These are phyloP conservation scores for Climacteris rufus DNA, from an alignment of 2,113 vertebrate species.

Conservation along the genomic window DNA sequence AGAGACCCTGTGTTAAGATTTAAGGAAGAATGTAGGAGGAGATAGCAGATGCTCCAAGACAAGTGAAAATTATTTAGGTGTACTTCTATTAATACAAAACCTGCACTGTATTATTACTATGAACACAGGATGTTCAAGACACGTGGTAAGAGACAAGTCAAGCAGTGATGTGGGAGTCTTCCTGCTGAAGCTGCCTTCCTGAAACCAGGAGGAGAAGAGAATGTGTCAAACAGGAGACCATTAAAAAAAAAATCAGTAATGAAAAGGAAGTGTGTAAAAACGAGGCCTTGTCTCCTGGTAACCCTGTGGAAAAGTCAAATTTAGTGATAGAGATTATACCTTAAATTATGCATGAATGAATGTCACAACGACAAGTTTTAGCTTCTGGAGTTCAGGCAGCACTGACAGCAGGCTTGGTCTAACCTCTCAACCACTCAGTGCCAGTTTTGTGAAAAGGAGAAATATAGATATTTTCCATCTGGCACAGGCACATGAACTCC, in stretches of 20 bases:
- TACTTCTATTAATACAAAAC: conserved; percentile 9
- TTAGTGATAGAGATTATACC: not conserved
- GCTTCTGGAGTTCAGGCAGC: not conserved
- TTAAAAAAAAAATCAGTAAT: not conserved
- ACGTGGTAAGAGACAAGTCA: not conserved
- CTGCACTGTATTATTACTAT: not conserved
- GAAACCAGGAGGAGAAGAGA: not conserved
- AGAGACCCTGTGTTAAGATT: not conserved
- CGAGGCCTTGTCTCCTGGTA: not conserved
- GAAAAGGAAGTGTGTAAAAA: not conserved
- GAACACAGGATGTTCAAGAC: not conserved
- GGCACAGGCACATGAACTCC: not conserved
- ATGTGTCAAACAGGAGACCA: not conserved
- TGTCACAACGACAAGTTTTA: not conserved
- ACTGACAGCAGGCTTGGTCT: not conserved
- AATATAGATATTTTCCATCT: not conserved
- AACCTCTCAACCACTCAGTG: not conserved
- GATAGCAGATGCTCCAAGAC: conserved; percentile 12
- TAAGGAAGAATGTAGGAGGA: conserved; percentile 45
- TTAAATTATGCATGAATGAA: not conserved
- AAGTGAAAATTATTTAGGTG: conserved; percentile 30
- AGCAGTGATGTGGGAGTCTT: not conserved
- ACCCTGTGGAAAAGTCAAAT: not conserved
- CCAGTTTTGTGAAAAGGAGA: not conserved
- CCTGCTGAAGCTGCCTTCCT: not conserved